These are phyloP conservation scores for Cottus gobio DNA, from an alignment of 2,113 vertebrate genomes.

Conservation along the genomic window DNA sequence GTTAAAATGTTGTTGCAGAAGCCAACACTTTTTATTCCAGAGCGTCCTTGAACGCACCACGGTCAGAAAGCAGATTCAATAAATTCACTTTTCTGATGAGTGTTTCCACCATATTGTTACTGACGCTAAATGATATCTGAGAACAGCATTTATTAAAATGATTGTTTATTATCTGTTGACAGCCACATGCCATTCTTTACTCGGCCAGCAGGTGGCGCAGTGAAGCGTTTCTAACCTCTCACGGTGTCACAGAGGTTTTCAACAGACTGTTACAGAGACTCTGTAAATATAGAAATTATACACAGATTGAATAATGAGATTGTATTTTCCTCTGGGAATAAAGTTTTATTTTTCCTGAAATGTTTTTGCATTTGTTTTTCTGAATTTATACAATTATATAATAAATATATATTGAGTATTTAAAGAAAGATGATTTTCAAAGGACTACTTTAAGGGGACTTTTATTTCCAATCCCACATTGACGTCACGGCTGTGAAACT, in stretches of 20 bases:
- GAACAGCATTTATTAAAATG: background rate
- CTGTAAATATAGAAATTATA: constrained; percentile 1
- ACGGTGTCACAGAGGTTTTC: background rate
- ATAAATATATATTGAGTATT: too few species aligned
- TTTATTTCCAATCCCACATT: too few species aligned
- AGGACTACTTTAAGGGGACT: too few species aligned
- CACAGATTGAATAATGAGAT: background rate
- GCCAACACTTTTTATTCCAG: background rate
- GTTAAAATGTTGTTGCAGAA: background rate
- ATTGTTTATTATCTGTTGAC: background rate
- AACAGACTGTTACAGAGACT: constrained; percentile 43
- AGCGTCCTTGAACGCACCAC: too few species aligned
- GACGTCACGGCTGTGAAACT: too few species aligned
- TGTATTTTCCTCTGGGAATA: background rate
- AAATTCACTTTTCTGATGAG: background rate
- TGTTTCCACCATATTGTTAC: background rate
- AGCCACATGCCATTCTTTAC: background rate
- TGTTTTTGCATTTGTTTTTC: background rate
- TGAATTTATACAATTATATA: background rate
- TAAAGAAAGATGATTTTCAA: too few species aligned
- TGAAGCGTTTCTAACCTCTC: background rate
- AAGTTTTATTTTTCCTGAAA: constrained; percentile 22
- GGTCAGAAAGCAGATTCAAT: too few species aligned
- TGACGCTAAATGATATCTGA: background rate
- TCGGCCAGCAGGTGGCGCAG: background rate